These are phyloP conservation scores for Hyperopisus bebe DNA, from an alignment of 2,113 vertebrate species.

Conservation along the genomic window DNA sequence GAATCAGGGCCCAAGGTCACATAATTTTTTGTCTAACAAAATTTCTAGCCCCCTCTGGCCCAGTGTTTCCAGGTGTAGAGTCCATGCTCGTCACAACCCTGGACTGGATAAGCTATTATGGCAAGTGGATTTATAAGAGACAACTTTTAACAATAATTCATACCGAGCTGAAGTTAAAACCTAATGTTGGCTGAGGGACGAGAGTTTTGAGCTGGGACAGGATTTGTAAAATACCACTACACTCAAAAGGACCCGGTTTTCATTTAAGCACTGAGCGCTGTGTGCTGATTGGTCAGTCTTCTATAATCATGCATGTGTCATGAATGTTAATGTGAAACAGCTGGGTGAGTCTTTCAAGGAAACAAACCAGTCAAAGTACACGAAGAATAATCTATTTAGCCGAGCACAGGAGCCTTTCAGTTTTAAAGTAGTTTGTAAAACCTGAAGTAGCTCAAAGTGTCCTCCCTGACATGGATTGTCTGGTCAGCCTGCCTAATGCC, in stretches of 20 bases:
- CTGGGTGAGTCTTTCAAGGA: background rate
- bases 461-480: background rate
- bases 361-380: background rate
- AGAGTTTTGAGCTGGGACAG: background rate
- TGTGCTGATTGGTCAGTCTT: background rate
- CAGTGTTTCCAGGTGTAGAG: background rate
- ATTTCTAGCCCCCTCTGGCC: background rate
- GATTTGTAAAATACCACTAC: too few relatives aligned
- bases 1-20: background rate
- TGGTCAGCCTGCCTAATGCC: background rate
- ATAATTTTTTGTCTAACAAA: background rate
- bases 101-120: too few relatives aligned
- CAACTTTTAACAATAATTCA: background rate
- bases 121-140: background rate
- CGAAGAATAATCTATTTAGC: background rate
- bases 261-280: background rate
- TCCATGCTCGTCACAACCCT: background rate
- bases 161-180: background rate
- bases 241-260: too few relatives aligned
- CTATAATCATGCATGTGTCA: background rate
- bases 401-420: background rate
- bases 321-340: background rate
- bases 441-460: background rate
- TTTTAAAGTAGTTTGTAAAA: background rate
- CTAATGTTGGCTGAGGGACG: background rate